Base-by-base conservation (phyloP, 2,888 invertebrate species). In the Coronaproctus castanopsis region DNA sequence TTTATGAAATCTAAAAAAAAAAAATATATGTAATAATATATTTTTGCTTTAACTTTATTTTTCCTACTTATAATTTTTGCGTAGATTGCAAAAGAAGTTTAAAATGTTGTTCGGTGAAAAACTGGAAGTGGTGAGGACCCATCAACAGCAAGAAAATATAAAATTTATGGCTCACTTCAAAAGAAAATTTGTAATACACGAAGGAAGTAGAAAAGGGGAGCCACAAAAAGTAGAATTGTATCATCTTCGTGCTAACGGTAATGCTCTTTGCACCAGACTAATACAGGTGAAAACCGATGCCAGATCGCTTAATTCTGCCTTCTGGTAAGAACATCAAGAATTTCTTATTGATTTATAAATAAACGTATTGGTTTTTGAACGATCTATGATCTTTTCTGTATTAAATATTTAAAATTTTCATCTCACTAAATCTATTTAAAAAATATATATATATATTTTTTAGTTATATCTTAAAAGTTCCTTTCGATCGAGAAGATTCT, bases 91-190 rank as follows among this genome's bases (percentile, higher is more conserved):
- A 71, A 91, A 90, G 72, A 91, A 88, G 71, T 92, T 93, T 71
- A 88, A 90, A 70, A 77, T 83, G 0, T 75, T 90, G 66, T 92
- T 92, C 68, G 83, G 85, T 18, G 88, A 90, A 69, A 89, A 90
- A 69, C 73, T 92, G 66, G 97, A 97, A 73, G 96, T 95, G 0
- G 87, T 97, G 1, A 76, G 96, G 56, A 96, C 93, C 18, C 91
- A 96, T 71, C 97, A 96, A 72, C 98, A 98, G 71, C 97, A 98
- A 73, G 98, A 98, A 74, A 96, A 93, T 72, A 80, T 95, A 63
- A 97, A 93, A 73, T 98, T 98, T 70, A 83, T 99, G 80, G 87
- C 97, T 1, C 97, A 98, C 72, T 98, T 98, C 73, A 89, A 92
- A 68, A 76, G 85, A 62, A 85, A 90, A 70, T 96, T 98, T 74